Percentiles rank a stretch among this genome's conserved stretches.
phyloP scores from a whole-genome alignment of 1,140 invertebrate genomes.

The Elysia chlorotica region DNA sequence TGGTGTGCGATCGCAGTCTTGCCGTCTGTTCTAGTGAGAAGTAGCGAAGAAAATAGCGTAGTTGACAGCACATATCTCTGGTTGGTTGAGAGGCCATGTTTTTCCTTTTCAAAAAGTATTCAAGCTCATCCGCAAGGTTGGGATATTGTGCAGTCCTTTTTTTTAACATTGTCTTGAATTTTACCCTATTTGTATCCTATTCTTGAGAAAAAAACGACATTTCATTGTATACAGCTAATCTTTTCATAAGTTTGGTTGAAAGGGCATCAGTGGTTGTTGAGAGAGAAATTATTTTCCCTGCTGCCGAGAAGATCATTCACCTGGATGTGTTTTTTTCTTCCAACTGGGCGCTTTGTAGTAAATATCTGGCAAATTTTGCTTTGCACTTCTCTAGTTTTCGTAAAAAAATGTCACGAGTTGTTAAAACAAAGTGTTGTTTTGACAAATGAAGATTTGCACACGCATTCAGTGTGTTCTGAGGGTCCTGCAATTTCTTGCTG shows the following conservation, averaged over 20 bases:
- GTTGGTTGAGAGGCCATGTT: too few species aligned
- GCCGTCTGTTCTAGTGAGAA: too few species aligned
- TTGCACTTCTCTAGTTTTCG: neutral
- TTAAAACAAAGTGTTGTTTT: neutral
- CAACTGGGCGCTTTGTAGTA: neutral
- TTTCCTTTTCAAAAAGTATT: neutral
- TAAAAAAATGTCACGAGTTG: neutral
- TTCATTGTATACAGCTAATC: neutral
- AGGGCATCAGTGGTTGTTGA: neutral
- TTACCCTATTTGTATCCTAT: neutral
- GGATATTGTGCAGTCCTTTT: neutral
- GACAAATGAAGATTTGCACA: neutral
- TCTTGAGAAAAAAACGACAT: neutral
- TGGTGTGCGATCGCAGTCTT: too few species aligned
- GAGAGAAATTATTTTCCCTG: neutral
- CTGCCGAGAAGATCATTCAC: neutral
- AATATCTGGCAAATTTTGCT: neutral
- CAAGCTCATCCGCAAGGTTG: neutral
- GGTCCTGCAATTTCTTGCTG: neutral
- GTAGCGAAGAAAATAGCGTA: too few species aligned
- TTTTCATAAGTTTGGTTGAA: neutral
- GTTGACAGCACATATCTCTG: too few species aligned
- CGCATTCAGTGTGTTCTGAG: neutral
- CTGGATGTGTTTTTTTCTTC: neutral
- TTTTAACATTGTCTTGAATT: neutral